phyloP scores from a whole-genome alignment of 2,113 vertebrate genomes.

The Deroptyus accipitrinus region DNA sequence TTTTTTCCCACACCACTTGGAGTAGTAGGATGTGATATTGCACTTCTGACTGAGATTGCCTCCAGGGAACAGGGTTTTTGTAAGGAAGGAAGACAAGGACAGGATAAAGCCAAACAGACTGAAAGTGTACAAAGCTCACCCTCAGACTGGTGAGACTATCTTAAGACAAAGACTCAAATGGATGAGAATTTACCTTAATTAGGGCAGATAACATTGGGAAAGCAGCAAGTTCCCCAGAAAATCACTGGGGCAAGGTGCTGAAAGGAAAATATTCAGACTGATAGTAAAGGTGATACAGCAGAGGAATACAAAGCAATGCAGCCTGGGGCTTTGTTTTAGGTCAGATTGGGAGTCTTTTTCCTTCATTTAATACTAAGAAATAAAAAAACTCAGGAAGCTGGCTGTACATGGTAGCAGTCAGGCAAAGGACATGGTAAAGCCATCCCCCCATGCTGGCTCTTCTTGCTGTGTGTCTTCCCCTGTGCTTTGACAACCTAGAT shows the following conservation, averaged over 20 bases:
- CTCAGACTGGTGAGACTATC: not conserved
- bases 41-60: not conserved
- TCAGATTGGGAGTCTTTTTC: not conserved
- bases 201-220: not conserved
- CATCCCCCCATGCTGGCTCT: not conserved
- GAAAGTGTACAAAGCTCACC: not conserved
- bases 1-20: not conserved
- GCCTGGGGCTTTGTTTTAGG: not conserved
- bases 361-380: not conserved
- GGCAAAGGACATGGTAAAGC: not conserved
- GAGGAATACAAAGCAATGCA: not conserved
- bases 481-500: rapidly evolving
- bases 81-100: not conserved
- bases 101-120: not conserved
- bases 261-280: not conserved
- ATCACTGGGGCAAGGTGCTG: not conserved
- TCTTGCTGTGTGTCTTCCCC: not conserved
- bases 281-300: not conserved
- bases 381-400: not conserved
- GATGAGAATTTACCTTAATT: not conserved
- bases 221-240: not conserved
- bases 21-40: not conserved
- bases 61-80: not conserved
- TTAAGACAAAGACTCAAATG: not conserved
- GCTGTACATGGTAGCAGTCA: not conserved